These are phyloP conservation scores for Orchesella cincta DNA, from an alignment of 1,140 invertebrate genomes.

Conservation along the genomic window DNA sequence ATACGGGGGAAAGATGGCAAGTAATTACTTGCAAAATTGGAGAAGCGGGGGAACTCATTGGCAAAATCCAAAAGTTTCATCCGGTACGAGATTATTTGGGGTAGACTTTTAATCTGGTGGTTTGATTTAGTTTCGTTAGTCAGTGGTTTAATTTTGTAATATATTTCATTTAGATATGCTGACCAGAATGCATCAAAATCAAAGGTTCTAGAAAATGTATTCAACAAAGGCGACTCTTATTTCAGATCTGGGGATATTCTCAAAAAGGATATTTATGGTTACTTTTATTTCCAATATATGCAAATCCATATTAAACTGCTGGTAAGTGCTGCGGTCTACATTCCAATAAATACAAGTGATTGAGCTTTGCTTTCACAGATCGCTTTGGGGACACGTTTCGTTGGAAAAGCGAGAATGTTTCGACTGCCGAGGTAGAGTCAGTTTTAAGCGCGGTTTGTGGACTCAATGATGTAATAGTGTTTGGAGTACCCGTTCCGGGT, in stretches of 20 bases:
- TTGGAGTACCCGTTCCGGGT: slow-evolving; percentile 74
- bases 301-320: too few species aligned
- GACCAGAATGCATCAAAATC: neutral
- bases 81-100: slow-evolving; percentile 78
- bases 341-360: too few species aligned
- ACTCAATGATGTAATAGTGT: slow-evolving; percentile 81
- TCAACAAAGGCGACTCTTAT: slow-evolving; percentile 31
- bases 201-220: slow-evolving; percentile 32
- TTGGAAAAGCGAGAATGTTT: slow-evolving; percentile 54
- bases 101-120: too few species aligned
- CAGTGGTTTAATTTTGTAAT: too few species aligned
- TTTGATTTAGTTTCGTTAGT: too few species aligned
- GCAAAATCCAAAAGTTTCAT: slow-evolving; percentile 84
- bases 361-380: too few species aligned
- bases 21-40: slow-evolving; percentile 76
- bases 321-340: too few species aligned
- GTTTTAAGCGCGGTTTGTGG: slow-evolving; percentile 83
- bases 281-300: too few species aligned
- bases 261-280: slow-evolving; percentile 64
- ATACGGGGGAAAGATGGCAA: slow-evolving; percentile 71
- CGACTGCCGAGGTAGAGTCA: slow-evolving; percentile 68
- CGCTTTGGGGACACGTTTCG: slow-evolving; percentile 96
- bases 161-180: too few species aligned
- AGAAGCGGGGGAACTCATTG: slow-evolving; percentile 94
- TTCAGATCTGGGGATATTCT: slow-evolving; percentile 62